Evolutionary conservation across 2,797 vertebrate genomes (phyloP).

Genomic region (Crypturellus tataupa): DNA sequence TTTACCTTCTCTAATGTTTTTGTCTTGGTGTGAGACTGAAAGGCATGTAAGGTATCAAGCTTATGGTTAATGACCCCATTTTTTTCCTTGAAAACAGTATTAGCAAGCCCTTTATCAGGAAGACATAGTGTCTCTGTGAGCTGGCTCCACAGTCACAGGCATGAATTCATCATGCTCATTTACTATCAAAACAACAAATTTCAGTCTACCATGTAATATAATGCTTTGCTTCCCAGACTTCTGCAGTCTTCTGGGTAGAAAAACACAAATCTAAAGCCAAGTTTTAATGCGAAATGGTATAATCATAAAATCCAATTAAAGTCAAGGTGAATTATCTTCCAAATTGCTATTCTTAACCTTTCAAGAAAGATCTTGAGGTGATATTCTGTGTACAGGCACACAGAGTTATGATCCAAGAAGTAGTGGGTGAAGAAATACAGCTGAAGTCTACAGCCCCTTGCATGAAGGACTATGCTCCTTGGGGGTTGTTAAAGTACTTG

Average conservation of each 20-base stretch:
- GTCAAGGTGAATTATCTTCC: background rate
- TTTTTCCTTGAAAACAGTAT: conserved; percentile 40
- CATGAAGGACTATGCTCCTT: background rate
- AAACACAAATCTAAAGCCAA: background rate
- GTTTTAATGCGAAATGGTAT: background rate
- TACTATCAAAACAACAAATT: conserved; percentile 40
- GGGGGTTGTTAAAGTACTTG: background rate
- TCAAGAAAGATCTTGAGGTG: background rate
- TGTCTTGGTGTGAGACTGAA: background rate
- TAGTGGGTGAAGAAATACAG: background rate
- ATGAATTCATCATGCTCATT: conserved; percentile 48
- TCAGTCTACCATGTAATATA: background rate
- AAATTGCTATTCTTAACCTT: background rate
- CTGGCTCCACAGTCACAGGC: conserved; percentile 18
- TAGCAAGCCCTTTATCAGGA: conserved; percentile 17
- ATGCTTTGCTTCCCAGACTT: conserved; percentile 9
- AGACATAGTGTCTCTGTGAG: background rate
- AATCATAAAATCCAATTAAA: conserved; percentile 39
- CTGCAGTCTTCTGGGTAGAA: background rate
- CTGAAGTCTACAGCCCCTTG: background rate
- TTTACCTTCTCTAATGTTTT: background rate
- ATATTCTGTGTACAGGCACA: background rate
- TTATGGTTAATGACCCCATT: background rate
- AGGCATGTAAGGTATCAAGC: background rate
- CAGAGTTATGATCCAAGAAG: background rate